Base-by-base conservation (phyloP, 2,113 vertebrate genomes). In the Forbesichthys papilliferus region DNA sequence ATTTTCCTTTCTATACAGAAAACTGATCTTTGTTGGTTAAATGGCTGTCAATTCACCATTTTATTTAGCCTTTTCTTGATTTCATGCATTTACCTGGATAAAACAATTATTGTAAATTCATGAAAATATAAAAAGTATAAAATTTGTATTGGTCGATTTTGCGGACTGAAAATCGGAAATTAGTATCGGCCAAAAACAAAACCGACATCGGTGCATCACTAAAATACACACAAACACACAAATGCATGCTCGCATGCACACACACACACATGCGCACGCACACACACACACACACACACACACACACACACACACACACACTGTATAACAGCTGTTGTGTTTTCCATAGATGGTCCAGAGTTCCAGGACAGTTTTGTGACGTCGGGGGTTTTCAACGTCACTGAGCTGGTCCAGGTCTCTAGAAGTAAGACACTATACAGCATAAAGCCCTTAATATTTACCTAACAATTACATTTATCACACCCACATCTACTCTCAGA, bases 341-440 rank as follows among this genome's bases (percentile, higher is more conserved):
- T 66, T 66, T 0, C 36, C 16, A 1, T 94, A 99, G 98, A 98
- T 84, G 94, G 95, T 0, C 95, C 95, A 14, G 96, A 98, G 87
- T 99, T 98, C 92, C 96, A 97, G 83, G 96, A 99, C 75, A 96
- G 95, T 88, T 99, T 99, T 1, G 89, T 97, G 86, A 97, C 96
- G 33, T 99, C 98, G 0, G 98, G 98, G 12, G 98, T 99, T 84
- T 99, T 99, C 93, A 98, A 94, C n/a, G 98, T 99, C 86, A 97
- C 95, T 0, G 98, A 99, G 88, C 93, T 99, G 79, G 96, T 99
- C 87, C 96, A 97, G 66, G 96, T 99, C 78, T 98, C 96, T 55
- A 94, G 96, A 93, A 98, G 96, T 99, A 90, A 98, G 97, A 81
- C 36, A 36, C 27, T 16, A 14, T 68, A 64, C 27, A 27, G 27